phyloP scores from a whole-genome alignment of 1,140 invertebrate genomes.

The Neodiprion fabricii region DNA sequence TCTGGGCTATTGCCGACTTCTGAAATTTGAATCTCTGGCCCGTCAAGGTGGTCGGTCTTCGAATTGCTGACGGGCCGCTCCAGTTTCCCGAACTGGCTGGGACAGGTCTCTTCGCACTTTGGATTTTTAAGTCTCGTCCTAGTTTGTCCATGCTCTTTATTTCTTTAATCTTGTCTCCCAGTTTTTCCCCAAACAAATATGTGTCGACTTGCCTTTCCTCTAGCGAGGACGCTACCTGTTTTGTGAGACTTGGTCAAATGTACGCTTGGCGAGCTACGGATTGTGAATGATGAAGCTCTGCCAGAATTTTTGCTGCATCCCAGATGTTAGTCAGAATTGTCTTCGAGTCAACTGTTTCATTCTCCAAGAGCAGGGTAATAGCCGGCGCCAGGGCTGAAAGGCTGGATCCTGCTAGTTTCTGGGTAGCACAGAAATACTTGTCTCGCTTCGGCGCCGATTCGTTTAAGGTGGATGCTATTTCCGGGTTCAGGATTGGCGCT shows the following conservation, averaged over 20 bases:
- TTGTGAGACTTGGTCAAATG: no score
- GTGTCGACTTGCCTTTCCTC: no score
- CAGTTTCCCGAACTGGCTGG: no score
- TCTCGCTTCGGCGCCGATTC: conserved; percentile 23
- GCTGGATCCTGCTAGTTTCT: no score
- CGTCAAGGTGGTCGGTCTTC: conserved; percentile 3
- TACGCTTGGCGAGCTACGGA: no score
- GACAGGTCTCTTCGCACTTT: no score
- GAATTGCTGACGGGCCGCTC: background rate
- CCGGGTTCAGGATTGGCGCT: conserved; percentile 8
- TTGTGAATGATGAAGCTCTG: background rate
- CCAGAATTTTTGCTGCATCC: conserved; percentile 11
- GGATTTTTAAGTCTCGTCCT: no score
- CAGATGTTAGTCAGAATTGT: conserved; percentile 15
- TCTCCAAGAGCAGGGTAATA: conserved; percentile 28
- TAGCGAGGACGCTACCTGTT: no score
- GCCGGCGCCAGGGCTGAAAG: conserved; percentile 14
- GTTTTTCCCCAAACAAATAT: no score
- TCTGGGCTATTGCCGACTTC: conserved; percentile 9
- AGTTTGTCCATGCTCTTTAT: no score
- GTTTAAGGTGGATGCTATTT: conserved; percentile 23
- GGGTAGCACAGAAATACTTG: background rate
- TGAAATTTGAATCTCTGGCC: background rate
- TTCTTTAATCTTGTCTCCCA: no score
- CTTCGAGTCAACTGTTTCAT: background rate